Base-by-base conservation (phyloP, 1,140 invertebrate species). In the Drosophila murphyi region DNA sequence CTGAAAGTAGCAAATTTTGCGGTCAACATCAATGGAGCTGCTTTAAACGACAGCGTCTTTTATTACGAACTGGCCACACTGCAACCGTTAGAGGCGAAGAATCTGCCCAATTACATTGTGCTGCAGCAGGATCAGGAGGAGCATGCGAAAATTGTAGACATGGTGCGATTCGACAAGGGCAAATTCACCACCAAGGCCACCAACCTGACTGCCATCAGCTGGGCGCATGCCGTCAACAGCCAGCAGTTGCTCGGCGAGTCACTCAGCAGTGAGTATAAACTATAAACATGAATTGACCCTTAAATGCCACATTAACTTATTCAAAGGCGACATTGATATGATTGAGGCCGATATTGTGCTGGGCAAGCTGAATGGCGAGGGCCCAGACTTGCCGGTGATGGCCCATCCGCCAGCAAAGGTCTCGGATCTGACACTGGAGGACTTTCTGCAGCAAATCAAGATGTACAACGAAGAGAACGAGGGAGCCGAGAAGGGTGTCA, bases 311-410 rank as follows among this genome's bases (percentile, higher is more conserved):
- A 35, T 48, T 48, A 47, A 45, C 45, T 5, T 0, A 20, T 37
- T 57, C 1, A 32, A 47, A 92, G 91, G 55, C 59, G 69, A 80
- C 41, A 93, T 96, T 31, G 95, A 96, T 92, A 98, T 98, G 96
- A 93, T 99, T 56, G 97, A 98, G 93, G 97, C 96, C 1, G 97
- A 98, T 92, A 95, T 98, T 8, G 94, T 96, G n/a, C 78, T 97
- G 41, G 96, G 97, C 37, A 93, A 92, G 32, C 69, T 94, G 1
- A 89, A 92, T 76, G 93, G 94, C 7, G 82, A 92, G 4, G 94
- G 93, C 5, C 92, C 93, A 1, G 92, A 86, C 0, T 92, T 96
- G 4, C 97, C 97, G 0, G 95, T 98, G 8, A 98, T 98, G 97
- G 97, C 95, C 3, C 97, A 98, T 93, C 96, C 97, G 28, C 97